These are phyloP conservation scores for Saimiri boliviensis DNA, from an alignment of 2,113 vertebrate species.

Conservation along the genomic window DNA sequence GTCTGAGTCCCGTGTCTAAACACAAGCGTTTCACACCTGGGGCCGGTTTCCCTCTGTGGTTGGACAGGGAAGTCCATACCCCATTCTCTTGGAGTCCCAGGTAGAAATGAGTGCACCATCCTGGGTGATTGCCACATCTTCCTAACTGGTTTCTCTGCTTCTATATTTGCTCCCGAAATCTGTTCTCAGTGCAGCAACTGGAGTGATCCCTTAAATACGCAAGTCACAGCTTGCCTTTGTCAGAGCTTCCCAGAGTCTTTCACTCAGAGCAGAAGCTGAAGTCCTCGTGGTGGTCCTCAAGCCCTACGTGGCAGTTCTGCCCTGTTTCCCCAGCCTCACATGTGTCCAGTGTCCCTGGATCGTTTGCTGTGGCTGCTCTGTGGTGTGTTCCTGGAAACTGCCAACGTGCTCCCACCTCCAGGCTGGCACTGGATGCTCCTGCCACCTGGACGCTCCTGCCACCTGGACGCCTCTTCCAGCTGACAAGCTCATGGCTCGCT, in stretches of 20 bases:
- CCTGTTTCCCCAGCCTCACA: too few species aligned
- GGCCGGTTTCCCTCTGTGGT: fast-evolving
- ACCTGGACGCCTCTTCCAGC: neutral
- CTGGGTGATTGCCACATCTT: neutral
- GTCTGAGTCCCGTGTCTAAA: neutral
- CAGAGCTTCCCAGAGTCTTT: neutral
- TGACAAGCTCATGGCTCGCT: neutral
- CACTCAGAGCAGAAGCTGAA: neutral
- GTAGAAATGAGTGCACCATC: fast-evolving
- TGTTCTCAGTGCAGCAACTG: neutral
- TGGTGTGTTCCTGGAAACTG: neutral
- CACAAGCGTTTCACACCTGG: neutral
- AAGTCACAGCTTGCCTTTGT: neutral
- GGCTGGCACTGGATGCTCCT: neutral
- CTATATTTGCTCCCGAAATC: neutral
- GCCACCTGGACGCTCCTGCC: neutral
- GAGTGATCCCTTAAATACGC: neutral
- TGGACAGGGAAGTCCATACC: neutral
- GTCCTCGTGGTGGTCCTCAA: fast-evolving
- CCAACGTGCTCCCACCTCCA: neutral
- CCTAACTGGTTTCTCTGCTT: neutral
- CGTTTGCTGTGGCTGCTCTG: fast-evolving
- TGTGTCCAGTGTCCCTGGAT: fast-evolving
- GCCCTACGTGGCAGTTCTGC: neutral
- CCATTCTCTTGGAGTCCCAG: neutral